phyloP scores from a whole-genome alignment of 1,140 invertebrate genomes.

The Trissolcus basalis region DNA sequence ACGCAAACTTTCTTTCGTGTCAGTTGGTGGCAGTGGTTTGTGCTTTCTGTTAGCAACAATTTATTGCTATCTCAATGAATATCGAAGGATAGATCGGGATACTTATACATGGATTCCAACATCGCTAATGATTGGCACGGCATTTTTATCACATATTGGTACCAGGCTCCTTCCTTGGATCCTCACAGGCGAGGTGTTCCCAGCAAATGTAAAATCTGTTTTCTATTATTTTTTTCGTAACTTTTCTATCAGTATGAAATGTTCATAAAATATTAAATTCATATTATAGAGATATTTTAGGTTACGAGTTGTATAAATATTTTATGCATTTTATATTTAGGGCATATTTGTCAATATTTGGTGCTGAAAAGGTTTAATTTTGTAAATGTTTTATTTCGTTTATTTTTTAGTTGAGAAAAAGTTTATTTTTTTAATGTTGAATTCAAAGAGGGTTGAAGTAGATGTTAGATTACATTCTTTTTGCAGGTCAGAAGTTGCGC shows the following conservation, averaged over 20 bases:
- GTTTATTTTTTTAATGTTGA: not conserved
- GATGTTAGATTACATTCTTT: no score
- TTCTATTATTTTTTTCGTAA: no score
- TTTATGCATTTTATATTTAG: no score
- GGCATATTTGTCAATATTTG: no score
- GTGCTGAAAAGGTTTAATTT: no score
- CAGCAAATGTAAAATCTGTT: slow-evolving; percentile 63
- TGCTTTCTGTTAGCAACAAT: slow-evolving; percentile 79
- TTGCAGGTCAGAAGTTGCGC: slow-evolving; percentile 81
- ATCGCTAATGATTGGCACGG: slow-evolving; percentile 80
- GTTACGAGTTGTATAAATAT: no score
- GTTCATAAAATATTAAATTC: no score
- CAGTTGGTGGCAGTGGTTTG: slow-evolving; percentile 79
- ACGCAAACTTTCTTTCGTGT: slow-evolving; percentile 80
- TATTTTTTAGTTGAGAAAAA: no score
- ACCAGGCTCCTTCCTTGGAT: slow-evolving; percentile 86
- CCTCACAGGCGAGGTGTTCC: slow-evolving; percentile 82
- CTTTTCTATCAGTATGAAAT: no score
- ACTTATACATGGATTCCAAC: slow-evolving; percentile 82
- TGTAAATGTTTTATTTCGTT: no score
- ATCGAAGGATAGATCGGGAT: slow-evolving; percentile 58
- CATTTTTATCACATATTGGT: slow-evolving; percentile 82
- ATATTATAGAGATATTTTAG: no score
- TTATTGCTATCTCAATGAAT: slow-evolving; percentile 75
- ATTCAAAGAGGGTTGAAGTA: no score